Percentiles rank a stretch among this genome's conserved stretches.
These are phyloP conservation scores for Pteromalus puparum DNA, from an alignment of 1,140 invertebrate genomes.

Conservation along the genomic window DNA sequence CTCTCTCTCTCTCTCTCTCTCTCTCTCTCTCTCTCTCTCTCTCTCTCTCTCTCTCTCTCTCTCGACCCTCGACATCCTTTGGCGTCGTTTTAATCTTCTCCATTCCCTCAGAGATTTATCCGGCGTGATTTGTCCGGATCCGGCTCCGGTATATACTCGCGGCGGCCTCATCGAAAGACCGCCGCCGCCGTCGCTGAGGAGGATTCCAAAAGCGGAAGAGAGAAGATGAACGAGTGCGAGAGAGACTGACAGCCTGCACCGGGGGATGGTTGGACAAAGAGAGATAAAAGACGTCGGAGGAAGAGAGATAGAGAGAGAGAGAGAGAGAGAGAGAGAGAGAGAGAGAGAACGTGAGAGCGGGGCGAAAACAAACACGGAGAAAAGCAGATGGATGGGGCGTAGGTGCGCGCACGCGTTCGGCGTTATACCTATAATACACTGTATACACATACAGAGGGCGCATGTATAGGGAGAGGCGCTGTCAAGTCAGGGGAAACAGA, in stretches of 20 bases:
- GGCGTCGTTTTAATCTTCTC: conserved; percentile 43
- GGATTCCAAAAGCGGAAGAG: neutral
- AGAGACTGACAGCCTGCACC: neutral
- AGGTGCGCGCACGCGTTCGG: neutral
- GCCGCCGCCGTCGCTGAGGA: neutral
- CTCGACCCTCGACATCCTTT: conserved; percentile 12
- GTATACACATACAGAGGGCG: neutral
- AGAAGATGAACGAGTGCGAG: conserved; percentile 28
- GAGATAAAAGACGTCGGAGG: conserved; percentile 3
- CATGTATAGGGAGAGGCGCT: neutral
- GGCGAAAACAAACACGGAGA: neutral
- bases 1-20: neutral
- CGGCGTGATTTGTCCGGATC: conserved; percentile 15
- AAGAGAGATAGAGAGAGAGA: neutral
- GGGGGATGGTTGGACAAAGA: conserved; percentile 11
- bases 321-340: neutral
- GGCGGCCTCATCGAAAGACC: neutral
- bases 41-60: neutral
- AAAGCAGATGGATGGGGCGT: neutral
- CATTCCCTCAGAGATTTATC: conserved; percentile 40
- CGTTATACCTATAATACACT: no score
- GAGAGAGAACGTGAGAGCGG: neutral
- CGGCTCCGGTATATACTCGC: neutral
- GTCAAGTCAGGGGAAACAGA: neutral
- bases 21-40: neutral